Conservation (phyloP, 2,888 invertebrate genomes). For the Eristalis pertinax region DNA sequence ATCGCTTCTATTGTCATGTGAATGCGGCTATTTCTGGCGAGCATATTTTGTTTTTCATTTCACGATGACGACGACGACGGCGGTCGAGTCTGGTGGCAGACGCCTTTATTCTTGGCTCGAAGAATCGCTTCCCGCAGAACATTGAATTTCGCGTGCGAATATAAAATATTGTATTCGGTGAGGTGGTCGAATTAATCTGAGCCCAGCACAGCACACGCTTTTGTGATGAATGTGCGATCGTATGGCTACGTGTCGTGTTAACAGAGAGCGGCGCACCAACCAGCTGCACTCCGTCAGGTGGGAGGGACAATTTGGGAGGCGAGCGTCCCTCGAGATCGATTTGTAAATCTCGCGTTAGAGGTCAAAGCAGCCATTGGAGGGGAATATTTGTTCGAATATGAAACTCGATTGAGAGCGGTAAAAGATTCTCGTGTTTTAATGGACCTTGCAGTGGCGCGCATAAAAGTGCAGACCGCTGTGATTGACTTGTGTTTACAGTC, state of each 20-base stretch:
- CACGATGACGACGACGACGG: not conserved
- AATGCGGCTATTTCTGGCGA: slow-evolving; percentile 3
- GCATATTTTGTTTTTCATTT: not conserved
- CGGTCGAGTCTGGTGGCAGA: not conserved
- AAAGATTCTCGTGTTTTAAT: slow-evolving; percentile 1
- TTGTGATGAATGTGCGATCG: not conserved
- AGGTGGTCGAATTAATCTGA: slow-evolving; percentile 14
- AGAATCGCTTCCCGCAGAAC: slow-evolving; percentile 1
- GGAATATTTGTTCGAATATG: not conserved
- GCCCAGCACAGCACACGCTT: not conserved
- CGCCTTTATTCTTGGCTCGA: not conserved
- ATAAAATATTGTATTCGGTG: slow-evolving; percentile 2
- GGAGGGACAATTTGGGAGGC: not conserved
- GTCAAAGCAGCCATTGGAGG: not conserved
- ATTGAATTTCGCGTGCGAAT: slow-evolving; percentile 3
- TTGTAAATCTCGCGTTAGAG: not conserved
- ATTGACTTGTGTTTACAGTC: not conserved
- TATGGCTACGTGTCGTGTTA: slow-evolving; percentile 7
- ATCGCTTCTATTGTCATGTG: slow-evolving; percentile 6
- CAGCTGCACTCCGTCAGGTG: not conserved
- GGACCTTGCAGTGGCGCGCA: not conserved
- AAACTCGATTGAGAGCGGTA: not conserved
- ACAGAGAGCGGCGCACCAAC: not conserved
- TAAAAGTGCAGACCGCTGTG: not conserved
- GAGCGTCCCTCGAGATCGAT: not conserved